Evolutionary conservation across 2,113 vertebrate genomes (phyloP), one percentile per base, ranked within the genome.

Genomic region (Meleagris gallopavo): DNA sequence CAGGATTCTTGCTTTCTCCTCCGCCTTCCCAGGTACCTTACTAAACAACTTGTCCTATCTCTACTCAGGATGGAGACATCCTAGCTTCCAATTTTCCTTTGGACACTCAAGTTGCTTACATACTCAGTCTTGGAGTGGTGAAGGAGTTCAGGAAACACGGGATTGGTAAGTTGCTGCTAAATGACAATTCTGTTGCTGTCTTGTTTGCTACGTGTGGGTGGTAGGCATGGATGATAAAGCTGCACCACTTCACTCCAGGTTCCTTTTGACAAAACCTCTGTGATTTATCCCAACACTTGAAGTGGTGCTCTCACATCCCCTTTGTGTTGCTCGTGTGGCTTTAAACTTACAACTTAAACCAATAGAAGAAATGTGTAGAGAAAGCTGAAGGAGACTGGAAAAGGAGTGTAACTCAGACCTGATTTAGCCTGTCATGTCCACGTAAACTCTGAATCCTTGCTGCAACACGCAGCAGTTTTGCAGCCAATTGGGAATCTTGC

Each of bases 131-230:
- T 91, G 99, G 99, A 83, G 99, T 99, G 90, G 98, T 99, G 94
- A 99, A 99, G 97, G 99, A 99, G 57, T 99, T 99, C 98, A 98
- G 99, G 72, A 99, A 99, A 96, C 99, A 99, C 36, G 99, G 99
- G 96, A 99, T 99, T 97, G 99, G 99, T 99, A 98, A 98, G 97
- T 43, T 25, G 64, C 20, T 29, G 30, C 80, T 3, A 3, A 41
- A 40, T 65, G 71, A 38, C 58, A 41, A 14, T 52, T 45, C 29
- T 46, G 13, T 30, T 71, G 67, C 34, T 77, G 67, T 11, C 3
- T 7, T 15, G 1, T 75, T 83, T 69, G 41, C 67, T 20, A 6
- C 0, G 0, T 21, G 70, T 70, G 61, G 30, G 18, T 77, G 16
- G 36, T 27, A 72, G 40, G 19, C 30, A 4, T 30, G 84, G 24